phyloP scores from a whole-genome alignment of 2,888 invertebrate species.

The Mythimna albipuncta region DNA sequence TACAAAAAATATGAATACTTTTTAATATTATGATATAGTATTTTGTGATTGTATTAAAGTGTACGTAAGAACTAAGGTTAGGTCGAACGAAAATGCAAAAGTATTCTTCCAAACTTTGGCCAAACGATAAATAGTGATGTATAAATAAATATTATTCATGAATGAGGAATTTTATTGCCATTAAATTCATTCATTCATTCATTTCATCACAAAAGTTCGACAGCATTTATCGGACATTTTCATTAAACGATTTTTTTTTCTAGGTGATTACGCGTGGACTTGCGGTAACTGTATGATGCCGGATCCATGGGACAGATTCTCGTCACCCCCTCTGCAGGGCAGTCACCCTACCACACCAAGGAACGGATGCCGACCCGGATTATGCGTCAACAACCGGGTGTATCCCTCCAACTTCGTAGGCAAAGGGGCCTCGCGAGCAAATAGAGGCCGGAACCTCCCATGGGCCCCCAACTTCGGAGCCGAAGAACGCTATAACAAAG shows the following conservation, averaged over 20 bases:
- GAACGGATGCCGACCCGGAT: slow-evolving; percentile 83
- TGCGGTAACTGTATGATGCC: slow-evolving; percentile 81
- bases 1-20: slow-evolving; percentile 60
- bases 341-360: slow-evolving; percentile 81
- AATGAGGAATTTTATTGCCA: slow-evolving; percentile 64
- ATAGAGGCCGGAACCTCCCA: slow-evolving; percentile 82
- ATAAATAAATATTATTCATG: slow-evolving; percentile 86
- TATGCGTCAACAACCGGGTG: slow-evolving; percentile 76
- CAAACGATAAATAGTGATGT: slow-evolving; percentile 85
- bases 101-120: slow-evolving; percentile 88
- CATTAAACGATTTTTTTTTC: slow-evolving; percentile 58
- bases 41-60: slow-evolving; percentile 74
- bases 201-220: not conserved
- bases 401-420: slow-evolving; percentile 76
- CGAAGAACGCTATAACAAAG: slow-evolving; percentile 85
- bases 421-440: slow-evolving; percentile 74
- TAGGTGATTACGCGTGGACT: slow-evolving; percentile 82
- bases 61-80: slow-evolving; percentile 66
- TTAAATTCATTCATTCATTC: slow-evolving; percentile 15
- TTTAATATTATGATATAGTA: slow-evolving; percentile 66
- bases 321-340: slow-evolving; percentile 75
- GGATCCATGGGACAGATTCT: slow-evolving; percentile 82
- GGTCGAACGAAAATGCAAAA: slow-evolving; percentile 75
- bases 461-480: slow-evolving; percentile 81
- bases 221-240: not conserved